Conservation (phyloP, 1,140 invertebrate species). For the Parasteatoda tepidariorum region DNA sequence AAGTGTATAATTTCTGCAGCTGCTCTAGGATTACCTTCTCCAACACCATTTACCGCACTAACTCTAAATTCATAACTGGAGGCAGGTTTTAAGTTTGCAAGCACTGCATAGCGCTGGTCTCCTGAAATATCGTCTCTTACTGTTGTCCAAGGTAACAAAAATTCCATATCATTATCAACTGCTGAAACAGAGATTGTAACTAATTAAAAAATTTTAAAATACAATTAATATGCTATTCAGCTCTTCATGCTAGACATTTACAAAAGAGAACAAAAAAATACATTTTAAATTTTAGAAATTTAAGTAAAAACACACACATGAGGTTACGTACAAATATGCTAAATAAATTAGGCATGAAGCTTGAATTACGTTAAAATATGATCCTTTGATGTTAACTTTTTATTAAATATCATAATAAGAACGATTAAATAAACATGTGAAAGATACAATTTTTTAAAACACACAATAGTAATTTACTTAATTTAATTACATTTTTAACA, state of each 20-base stretch:
- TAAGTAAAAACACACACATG: too few relatives aligned
- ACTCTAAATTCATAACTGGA: slow-evolving; percentile 96
- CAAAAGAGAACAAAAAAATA: too few relatives aligned
- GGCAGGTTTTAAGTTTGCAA: slow-evolving; percentile 91
- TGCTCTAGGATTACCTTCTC: slow-evolving; percentile 89
- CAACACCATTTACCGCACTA: slow-evolving; percentile 92
- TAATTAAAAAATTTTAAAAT: background rate
- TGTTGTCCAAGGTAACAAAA: slow-evolving; percentile 79
- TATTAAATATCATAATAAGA: too few relatives aligned
- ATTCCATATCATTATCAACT: slow-evolving; percentile 55
- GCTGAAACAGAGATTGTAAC: background rate
- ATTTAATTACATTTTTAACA: too few relatives aligned
- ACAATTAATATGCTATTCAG: background rate
- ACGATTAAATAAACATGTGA: too few relatives aligned
- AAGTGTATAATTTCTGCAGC: slow-evolving; percentile 87
- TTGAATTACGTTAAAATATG: too few relatives aligned
- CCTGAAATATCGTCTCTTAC: slow-evolving; percentile 88
- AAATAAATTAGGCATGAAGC: too few relatives aligned
- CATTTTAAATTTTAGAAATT: too few relatives aligned
- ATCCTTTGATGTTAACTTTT: too few relatives aligned
- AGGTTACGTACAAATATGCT: too few relatives aligned
- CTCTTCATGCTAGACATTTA: background rate
- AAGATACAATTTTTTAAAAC: too few relatives aligned
- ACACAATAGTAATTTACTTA: too few relatives aligned
- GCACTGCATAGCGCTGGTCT: slow-evolving; percentile 80